Evolutionary conservation across 1,140 invertebrate species (phyloP), one percentile per base, ranked within the genome.

Genomic region (Rhopalosiphum padi): DNA sequence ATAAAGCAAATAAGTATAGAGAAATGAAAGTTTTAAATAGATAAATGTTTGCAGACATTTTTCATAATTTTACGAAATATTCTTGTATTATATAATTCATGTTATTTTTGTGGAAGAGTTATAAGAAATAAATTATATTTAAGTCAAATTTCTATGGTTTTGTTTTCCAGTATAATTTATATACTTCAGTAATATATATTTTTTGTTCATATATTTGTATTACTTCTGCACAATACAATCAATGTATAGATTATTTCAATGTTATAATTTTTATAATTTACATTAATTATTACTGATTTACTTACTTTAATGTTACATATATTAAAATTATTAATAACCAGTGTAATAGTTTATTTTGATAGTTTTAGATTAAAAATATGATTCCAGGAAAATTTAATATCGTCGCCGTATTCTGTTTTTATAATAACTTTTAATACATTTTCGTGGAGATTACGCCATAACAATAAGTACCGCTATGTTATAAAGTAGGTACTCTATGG

Each of bases 1-100:
- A 89, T 89, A 89, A 89, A 89, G 88, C 48, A 37, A 89, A 89
- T 55, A 89, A 89, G 35, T 53, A 53, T 35, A 89, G n/a, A 89
- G 25, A 89, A 53, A 89, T n/a, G 35, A 55, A 89, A 89, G 88
- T 89, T 89, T 89, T 89, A 25, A 53, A 89, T 53, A 35, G 35
- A 55, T 89, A 89, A n/a, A 68, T 68, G 48, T 89, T 89, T 89
- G 41, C 35, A 53, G 35, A 41, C 15, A 89, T 89, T 89, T 53
- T 89, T 89, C 48, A 89, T 30, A 37, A 37, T 88, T 35, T 43
- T 9, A n/a, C 18, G 43, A 87, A 48, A 87, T 48, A 87, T 87
- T 6, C n/a, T 48, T 87, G 43, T 48, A 51, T 88, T 51, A 53
- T 51, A 53, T 88, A n/a, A 22, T 53, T 35, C n/a, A 88, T 23